A percentile compares a stretch with the other conserved stretches of the same genome.
Conservation (phyloP, 2,888 invertebrate genomes). For the Drosophila mimetica region DNA sequence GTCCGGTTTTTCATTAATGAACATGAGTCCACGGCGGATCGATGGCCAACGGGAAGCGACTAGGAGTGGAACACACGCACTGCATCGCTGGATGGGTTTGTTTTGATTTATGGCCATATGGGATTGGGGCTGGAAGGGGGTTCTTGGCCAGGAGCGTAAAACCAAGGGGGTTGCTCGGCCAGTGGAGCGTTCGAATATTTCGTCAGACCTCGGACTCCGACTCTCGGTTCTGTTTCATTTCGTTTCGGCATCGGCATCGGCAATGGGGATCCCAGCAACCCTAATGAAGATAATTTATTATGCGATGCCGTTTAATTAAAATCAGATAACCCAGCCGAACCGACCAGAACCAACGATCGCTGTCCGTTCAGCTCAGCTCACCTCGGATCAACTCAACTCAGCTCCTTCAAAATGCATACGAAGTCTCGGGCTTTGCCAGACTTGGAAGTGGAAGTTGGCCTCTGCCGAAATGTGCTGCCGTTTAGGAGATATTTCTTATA, state of each 20-base stretch:
- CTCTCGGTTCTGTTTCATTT: conserved; percentile 19
- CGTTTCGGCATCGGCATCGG: conserved; percentile 13
- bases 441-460: conserved; percentile 25
- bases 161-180: conserved; percentile 29
- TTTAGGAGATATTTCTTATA: conserved; percentile 8
- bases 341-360: conserved; percentile 55
- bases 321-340: conserved; percentile 78
- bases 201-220: conserved; percentile 9
- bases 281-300: conserved; percentile 85
- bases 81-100: conserved; percentile 39
- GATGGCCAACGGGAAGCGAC: conserved; percentile 33
- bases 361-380: conserved; percentile 44
- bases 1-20: conserved; percentile 81
- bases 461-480: conserved; percentile 53
- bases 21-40: conserved; percentile 51
- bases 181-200: conserved; percentile 45
- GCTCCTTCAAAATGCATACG: conserved; percentile 53
- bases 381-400: conserved; percentile 20
- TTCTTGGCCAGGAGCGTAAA: conserved; percentile 13
- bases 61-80: conserved; percentile 67
- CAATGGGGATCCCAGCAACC: conserved; percentile 45
- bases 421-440: conserved; percentile 37
- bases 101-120: conserved; percentile 60
- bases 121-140: conserved; percentile 29
- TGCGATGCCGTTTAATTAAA: conserved; percentile 85